phyloP scores from a whole-genome alignment of 2,888 invertebrate species.

The Dynastes grantii region DNA sequence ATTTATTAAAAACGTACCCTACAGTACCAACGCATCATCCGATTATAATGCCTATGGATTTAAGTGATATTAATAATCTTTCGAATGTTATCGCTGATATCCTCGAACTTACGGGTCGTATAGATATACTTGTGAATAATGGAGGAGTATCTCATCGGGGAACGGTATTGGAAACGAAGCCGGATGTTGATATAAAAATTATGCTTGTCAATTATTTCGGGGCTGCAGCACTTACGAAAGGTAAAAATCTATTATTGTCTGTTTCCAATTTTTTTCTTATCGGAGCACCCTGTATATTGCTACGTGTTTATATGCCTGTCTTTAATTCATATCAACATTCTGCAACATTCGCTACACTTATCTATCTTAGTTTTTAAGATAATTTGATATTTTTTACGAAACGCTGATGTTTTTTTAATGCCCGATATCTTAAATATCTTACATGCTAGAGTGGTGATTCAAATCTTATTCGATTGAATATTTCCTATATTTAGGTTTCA shows the following conservation, averaged over 20 bases:
- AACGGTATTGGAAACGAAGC: constrained; percentile 80
- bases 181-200: constrained; percentile 88
- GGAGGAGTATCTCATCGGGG: constrained; percentile 91
- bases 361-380: too few species aligned
- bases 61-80: constrained; percentile 80
- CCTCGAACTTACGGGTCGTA: constrained; percentile 79
- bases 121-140: constrained; percentile 95
- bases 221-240: constrained; percentile 91
- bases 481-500: too few species aligned
- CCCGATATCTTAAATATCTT: too few species aligned
- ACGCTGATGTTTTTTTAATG: too few species aligned
- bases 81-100: constrained; percentile 78
- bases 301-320: too few species aligned
- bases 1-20: constrained; percentile 78
- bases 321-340: too few species aligned
- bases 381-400: too few species aligned
- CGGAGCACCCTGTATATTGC: neutral
- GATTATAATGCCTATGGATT: constrained; percentile 82
- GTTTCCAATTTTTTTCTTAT: neutral
- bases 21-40: constrained; percentile 80
- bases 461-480: too few species aligned
- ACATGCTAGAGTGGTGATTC: too few species aligned
- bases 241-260: constrained; percentile 69
- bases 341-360: too few species aligned
- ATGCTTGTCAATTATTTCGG: constrained; percentile 98